Conservation (phyloP, 2,888 invertebrate species). For the Prosopocoilus inquinatus region DNA sequence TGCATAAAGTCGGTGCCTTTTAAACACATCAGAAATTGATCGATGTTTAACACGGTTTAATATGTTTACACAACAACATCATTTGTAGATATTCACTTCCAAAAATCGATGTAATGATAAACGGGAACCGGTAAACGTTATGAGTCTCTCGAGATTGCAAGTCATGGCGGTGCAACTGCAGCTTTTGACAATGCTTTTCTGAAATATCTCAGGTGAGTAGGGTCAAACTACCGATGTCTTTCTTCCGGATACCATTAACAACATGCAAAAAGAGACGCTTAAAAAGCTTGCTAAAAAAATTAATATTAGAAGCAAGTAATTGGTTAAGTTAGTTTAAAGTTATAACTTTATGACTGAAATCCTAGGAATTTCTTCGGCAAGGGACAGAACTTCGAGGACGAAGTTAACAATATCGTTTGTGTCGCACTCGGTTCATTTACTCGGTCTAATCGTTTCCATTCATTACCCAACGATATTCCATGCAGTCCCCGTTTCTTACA, state of each 20-base stretch:
- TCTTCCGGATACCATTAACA: conserved; percentile 13
- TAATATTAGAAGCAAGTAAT: too few species aligned
- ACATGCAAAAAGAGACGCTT: too few species aligned
- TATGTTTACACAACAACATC: conserved; percentile 17
- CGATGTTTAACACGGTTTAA: conserved; percentile 20
- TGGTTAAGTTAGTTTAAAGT: too few species aligned
- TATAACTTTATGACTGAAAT: too few species aligned
- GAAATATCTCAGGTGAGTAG: conserved; percentile 21
- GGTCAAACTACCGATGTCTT: conserved; percentile 5
- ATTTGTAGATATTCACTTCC: conserved; percentile 18
- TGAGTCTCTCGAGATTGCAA: conserved; percentile 23
- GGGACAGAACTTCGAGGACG: too few species aligned
- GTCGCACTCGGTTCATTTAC: conserved; percentile 30
- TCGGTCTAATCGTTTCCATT: conserved; percentile 30
- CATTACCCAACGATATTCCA: conserved; percentile 25
- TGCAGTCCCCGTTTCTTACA: conserved; percentile 18
- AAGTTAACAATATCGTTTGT: conserved; percentile 29
- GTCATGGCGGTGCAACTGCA: conserved; percentile 25
- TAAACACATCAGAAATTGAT: conserved; percentile 18
- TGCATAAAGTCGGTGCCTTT: too few species aligned
- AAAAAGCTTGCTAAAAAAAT: too few species aligned
- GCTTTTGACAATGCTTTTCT: conserved; percentile 18
- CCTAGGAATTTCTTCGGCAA: too few species aligned
- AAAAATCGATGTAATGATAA: conserved; percentile 13
- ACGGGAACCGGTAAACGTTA: conserved; percentile 21